A percentile compares a stretch with the other conserved stretches of the same genome.
These are phyloP conservation scores for Oxystoma pomonae DNA, from an alignment of 2,888 invertebrate genomes.

Conservation along the genomic window DNA sequence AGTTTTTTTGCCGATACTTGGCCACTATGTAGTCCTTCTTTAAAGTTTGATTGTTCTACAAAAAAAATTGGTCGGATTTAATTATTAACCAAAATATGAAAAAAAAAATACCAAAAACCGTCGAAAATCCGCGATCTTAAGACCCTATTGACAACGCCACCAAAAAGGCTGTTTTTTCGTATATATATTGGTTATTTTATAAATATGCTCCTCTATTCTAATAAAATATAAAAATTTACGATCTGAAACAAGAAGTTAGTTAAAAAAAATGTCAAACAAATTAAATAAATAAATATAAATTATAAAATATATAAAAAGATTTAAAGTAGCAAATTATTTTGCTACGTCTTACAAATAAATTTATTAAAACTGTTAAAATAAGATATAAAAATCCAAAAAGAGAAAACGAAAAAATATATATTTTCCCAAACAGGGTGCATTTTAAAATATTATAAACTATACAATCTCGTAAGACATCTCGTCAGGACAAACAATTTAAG, in stretches of 20 bases:
- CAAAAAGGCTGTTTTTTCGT: slow-evolving; percentile 16
- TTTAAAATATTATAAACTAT: no score
- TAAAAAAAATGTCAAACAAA: slow-evolving; percentile 30
- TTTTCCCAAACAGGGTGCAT: no score
- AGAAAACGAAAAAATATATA: no score
- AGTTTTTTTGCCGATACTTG: no score
- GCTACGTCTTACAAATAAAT: no score
- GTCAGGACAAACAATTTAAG: no score
- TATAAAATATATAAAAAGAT: slow-evolving; percentile 34
- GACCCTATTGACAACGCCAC: background rate
- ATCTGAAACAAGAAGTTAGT: slow-evolving; percentile 32
- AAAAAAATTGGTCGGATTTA: no score
- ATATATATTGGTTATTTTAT: background rate
- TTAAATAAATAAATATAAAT: slow-evolving; percentile 35
- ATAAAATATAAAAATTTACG: slow-evolving; percentile 34
- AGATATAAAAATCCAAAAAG: slow-evolving; percentile 2
- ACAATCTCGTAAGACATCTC: no score
- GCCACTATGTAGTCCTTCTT: no score
- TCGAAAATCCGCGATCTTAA: background rate
- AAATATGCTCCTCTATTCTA: slow-evolving; percentile 21
- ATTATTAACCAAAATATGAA: background rate
- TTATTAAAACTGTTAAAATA: no score
- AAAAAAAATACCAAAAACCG: slow-evolving; percentile 5
- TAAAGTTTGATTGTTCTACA: no score
- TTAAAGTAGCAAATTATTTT: slow-evolving; percentile 19